Conservation (phyloP, 1,140 invertebrate species). For the Nylanderia fulva region DNA sequence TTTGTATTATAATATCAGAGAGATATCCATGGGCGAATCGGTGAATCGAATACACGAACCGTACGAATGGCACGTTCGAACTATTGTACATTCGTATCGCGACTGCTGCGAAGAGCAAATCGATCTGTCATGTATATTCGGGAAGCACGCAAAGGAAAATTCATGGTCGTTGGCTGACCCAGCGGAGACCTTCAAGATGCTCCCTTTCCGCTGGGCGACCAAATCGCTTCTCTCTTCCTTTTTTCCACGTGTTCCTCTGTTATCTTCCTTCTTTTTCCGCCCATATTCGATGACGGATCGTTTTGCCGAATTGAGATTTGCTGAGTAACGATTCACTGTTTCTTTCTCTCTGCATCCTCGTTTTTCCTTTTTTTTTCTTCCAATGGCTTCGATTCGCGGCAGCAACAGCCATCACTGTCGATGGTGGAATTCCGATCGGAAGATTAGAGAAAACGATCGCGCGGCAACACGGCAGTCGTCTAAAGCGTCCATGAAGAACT, state of each 20-base stretch:
- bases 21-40: not conserved
- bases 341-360: slow-evolving; percentile 37
- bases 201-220: not conserved
- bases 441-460: slow-evolving; percentile 57
- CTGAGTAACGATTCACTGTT: slow-evolving; percentile 78
- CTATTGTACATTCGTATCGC: slow-evolving; percentile 49
- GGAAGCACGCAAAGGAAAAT: slow-evolving; percentile 40
- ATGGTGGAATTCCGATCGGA: slow-evolving; percentile 50
- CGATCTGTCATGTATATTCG: slow-evolving; percentile 60
- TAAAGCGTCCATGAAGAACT: slow-evolving; percentile 39
- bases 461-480: not conserved
- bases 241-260: slow-evolving; percentile 50
- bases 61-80: not conserved
- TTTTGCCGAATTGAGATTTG: slow-evolving; percentile 73
- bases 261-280: slow-evolving; percentile 45
- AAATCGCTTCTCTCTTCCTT: slow-evolving; percentile 3
- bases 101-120: slow-evolving; percentile 50
- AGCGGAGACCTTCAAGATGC: slow-evolving; percentile 9
- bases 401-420: slow-evolving; percentile 27
- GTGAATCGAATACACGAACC: not conserved
- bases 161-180: slow-evolving; percentile 32
- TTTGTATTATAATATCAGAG: not conserved
- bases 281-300: slow-evolving; percentile 75
- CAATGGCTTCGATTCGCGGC: not conserved
- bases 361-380: slow-evolving; percentile 17